Percentiles rank a stretch among this genome's conserved stretches.
phyloP scores from a whole-genome alignment of 2,797 vertebrate species.

The Todus mexicanus region DNA sequence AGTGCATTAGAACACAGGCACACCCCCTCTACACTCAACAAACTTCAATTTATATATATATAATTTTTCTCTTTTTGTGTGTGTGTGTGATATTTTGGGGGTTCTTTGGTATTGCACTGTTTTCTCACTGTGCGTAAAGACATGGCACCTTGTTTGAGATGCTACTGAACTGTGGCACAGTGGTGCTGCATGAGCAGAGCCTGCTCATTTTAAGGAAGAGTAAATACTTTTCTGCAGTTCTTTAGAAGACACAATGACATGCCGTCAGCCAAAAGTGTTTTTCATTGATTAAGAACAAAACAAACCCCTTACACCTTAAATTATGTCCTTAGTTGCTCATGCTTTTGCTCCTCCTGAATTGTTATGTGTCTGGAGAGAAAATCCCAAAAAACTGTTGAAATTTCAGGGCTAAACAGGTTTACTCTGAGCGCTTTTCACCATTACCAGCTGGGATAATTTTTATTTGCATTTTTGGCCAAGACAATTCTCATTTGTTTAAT shows the following conservation, averaged over 20 bases:
- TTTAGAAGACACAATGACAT: background rate
- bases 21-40: background rate
- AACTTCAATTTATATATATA: too few relatives aligned
- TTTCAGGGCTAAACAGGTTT: background rate
- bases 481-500: background rate
- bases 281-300: background rate
- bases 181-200: rapidly evolving
- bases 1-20: too few relatives aligned
- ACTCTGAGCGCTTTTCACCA: background rate
- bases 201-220: background rate
- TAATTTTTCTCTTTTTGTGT: too few relatives aligned
- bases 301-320: background rate
- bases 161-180: background rate
- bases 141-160: background rate
- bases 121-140: background rate
- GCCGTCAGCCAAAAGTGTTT: background rate
- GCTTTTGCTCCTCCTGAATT: background rate
- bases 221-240: background rate
- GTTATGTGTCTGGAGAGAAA: background rate
- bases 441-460: background rate
- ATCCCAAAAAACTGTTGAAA: background rate
- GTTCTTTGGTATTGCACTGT: background rate
- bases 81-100: background rate
- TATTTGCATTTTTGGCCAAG: background rate
- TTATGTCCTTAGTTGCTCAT: background rate